Percentiles rank a stretch among this genome's conserved stretches.
Evolutionary conservation across 2,113 vertebrate species (phyloP).

Genomic region (Brienomyrus longianalis): DNA sequence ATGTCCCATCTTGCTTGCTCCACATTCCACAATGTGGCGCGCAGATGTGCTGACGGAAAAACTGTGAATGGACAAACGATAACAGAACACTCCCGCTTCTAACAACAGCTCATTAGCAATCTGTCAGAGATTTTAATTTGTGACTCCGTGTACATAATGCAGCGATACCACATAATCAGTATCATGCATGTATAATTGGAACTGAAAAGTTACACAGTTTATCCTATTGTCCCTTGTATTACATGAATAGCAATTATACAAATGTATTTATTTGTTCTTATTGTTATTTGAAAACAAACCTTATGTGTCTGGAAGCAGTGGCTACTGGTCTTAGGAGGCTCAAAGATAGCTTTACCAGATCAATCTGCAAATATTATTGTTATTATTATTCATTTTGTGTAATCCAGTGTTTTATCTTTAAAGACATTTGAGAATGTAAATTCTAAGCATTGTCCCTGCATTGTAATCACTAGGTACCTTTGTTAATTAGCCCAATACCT

Average conservation of each 20-base stretch:
- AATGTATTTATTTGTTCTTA: neutral
- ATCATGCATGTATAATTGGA: constrained; percentile 38
- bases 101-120: constrained; percentile 78
- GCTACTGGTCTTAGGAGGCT: neutral
- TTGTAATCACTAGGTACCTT: constrained; percentile 56
- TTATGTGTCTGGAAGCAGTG: constrained; percentile 47
- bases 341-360: neutral
- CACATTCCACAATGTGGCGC: constrained; percentile 30
- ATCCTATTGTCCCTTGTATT: constrained; percentile 12
- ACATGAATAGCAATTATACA: neutral
- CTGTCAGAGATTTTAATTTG: constrained; percentile 72
- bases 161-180: constrained; percentile 41
- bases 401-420: neutral
- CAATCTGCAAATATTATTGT: neutral
- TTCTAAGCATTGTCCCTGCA: constrained; percentile 62
- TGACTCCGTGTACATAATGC: constrained; percentile 53
- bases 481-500: constrained; percentile 68
- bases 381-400: neutral
- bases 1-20: constrained; percentile 47
- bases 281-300: constrained; percentile 51
- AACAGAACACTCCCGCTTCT: constrained; percentile 67
- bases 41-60: constrained; percentile 71
- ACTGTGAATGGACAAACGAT: constrained; percentile 74
- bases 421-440: constrained; percentile 63
- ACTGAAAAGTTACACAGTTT: constrained; percentile 39